Conservation (phyloP, 1,140 invertebrate genomes). For the Microplitis demolitor region DNA sequence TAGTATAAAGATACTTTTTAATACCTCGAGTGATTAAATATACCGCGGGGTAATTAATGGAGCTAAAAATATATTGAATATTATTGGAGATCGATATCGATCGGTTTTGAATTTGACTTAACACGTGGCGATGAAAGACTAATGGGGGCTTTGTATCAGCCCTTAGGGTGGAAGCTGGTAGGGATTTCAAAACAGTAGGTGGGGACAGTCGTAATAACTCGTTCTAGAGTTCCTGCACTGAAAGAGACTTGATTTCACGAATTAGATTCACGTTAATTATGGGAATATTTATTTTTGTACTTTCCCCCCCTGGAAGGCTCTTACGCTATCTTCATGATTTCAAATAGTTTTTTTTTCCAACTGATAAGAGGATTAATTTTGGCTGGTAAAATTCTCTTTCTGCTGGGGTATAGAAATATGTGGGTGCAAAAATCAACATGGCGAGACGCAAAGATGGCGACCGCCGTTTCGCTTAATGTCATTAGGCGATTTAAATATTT, state of each 20-base stretch:
- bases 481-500: conserved; percentile 30
- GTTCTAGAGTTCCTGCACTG: conserved; percentile 27
- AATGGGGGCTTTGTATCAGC: conserved; percentile 44
- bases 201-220: conserved; percentile 46
- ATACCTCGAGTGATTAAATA: background rate
- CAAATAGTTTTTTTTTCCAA: too few relatives aligned
- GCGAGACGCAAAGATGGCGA: conserved; percentile 55
- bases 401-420: too few relatives aligned
- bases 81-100: too few relatives aligned
- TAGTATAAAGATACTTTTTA: too few relatives aligned
- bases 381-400: too few relatives aligned
- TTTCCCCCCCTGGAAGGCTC: background rate
- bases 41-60: background rate
- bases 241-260: conserved; percentile 7
- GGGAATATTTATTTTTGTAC: conserved; percentile 2
- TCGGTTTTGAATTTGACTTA: conserved; percentile 34
- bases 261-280: background rate
- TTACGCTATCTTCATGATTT: too few relatives aligned
- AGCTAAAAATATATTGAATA: background rate
- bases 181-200: conserved; percentile 42
- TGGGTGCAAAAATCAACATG: conserved; percentile 53
- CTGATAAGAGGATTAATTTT: too few relatives aligned
- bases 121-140: conserved; percentile 11
- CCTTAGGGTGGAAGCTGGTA: conserved; percentile 38
- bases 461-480: conserved; percentile 12